Percentiles rank a stretch among this genome's conserved stretches.
phyloP scores from a whole-genome alignment of 2,113 vertebrate species.

The Camelus dromedarius region DNA sequence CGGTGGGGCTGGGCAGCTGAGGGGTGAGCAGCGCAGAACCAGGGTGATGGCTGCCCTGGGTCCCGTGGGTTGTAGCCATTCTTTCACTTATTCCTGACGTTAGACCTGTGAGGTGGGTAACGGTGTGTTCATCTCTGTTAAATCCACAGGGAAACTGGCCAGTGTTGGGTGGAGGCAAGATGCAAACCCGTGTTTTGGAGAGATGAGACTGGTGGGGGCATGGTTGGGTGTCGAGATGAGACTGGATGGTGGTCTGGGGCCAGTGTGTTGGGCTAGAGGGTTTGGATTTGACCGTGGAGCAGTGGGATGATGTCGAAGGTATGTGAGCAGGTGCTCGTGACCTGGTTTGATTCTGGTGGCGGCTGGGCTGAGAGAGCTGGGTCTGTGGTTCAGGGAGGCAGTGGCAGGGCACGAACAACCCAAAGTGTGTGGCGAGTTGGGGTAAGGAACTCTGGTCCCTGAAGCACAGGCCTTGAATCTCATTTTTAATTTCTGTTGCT shows the following conservation, averaged over 20 bases:
- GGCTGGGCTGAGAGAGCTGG: neutral
- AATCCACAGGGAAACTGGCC: neutral
- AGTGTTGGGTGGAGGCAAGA: rapidly evolving
- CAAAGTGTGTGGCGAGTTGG: neutral
- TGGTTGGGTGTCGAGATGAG: neutral
- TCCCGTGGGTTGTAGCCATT: rapidly evolving
- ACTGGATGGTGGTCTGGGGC: neutral
- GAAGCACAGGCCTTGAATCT: neutral
- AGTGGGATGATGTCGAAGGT: too few relatives aligned
- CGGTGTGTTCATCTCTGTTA: neutral
- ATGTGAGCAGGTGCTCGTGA: neutral
- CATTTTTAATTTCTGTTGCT: neutral
- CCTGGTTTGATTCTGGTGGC: neutral
- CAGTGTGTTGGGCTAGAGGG: too few relatives aligned
- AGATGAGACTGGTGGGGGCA: neutral
- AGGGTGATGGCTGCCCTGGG: neutral
- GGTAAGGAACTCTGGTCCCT: neutral
- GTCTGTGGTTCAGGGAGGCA: neutral
- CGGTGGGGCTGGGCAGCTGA: rapidly evolving
- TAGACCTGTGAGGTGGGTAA: neutral
- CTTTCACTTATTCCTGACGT: neutral
- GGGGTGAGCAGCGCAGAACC: neutral
- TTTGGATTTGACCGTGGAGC: neutral
- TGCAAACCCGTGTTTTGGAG: neutral
- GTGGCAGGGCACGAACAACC: neutral